Evolutionary conservation across 1,140 invertebrate genomes (phyloP).

Genomic region (Drosophila bipectinata): DNA sequence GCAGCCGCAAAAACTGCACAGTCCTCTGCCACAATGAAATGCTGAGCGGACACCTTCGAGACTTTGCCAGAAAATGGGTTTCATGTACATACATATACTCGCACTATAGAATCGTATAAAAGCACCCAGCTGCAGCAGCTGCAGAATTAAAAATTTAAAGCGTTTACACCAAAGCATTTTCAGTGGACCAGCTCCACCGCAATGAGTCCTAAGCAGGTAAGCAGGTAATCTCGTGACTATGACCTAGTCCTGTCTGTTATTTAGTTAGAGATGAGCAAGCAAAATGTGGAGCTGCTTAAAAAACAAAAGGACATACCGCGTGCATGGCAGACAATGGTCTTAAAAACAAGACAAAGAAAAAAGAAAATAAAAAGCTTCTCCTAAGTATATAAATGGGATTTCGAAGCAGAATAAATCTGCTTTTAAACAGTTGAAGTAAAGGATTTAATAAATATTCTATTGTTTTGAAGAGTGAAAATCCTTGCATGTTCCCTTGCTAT

Average conservation of each 20-base stretch:
- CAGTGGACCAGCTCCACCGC: slow-evolving; percentile 35
- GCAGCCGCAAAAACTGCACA: slow-evolving; percentile 64
- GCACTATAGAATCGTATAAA: background rate
- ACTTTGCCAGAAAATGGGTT: background rate
- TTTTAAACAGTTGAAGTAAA: background rate
- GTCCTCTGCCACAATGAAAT: slow-evolving; percentile 50
- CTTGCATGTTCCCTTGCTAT: background rate
- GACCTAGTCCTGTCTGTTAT: slow-evolving; percentile 25
- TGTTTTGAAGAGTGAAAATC: too few species aligned
- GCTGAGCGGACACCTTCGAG: slow-evolving; percentile 19
- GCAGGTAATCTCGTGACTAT: slow-evolving; percentile 32
- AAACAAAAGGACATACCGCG: slow-evolving; percentile 6
- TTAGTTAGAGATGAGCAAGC: slow-evolving; percentile 51
- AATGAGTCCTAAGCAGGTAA: slow-evolving; percentile 62
- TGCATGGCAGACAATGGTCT: slow-evolving; percentile 16
- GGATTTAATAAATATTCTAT: too few species aligned
- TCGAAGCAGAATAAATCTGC: background rate
- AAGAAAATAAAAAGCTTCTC: background rate
- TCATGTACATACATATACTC: background rate
- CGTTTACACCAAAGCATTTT: slow-evolving; percentile 45
- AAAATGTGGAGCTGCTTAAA: background rate
- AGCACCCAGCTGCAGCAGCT: slow-evolving; percentile 27
- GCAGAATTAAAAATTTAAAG: slow-evolving; percentile 71
- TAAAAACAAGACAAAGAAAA: slow-evolving; percentile 13
- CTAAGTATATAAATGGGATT: background rate